Percentiles rank a stretch among this genome's conserved stretches.
phyloP scores from a whole-genome alignment of 1,140 invertebrate genomes.

The Pachyrhynchus sulphureomaculatus region DNA sequence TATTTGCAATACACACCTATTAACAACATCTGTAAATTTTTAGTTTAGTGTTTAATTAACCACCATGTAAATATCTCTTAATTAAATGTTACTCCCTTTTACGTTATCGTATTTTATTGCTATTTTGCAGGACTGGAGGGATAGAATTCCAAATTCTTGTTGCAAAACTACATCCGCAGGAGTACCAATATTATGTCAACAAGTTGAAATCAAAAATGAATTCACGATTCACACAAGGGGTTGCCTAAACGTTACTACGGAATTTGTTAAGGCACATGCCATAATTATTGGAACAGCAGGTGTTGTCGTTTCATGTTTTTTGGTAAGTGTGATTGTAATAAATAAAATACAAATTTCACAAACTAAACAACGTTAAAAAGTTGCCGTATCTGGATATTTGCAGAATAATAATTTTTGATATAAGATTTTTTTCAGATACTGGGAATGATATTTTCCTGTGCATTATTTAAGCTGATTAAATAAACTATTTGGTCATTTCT shows the following conservation, averaged over 20 bases:
- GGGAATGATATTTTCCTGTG: constrained; percentile 72
- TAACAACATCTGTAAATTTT: too few relatives aligned
- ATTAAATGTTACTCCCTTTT: too few relatives aligned
- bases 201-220: constrained; percentile 55
- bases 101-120: too few relatives aligned
- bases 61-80: too few relatives aligned
- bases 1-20: too few relatives aligned
- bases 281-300: constrained; percentile 78
- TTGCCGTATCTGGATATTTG: too few relatives aligned
- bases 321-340: constrained; percentile 71
- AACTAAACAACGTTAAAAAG: too few relatives aligned
- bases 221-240: constrained; percentile 70
- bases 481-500: neutral
- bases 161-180: constrained; percentile 68
- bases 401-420: too few relatives aligned
- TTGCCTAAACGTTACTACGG: constrained; percentile 68
- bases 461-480: constrained; percentile 55
- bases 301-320: constrained; percentile 76
- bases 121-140: constrained; percentile 67
- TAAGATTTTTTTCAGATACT: constrained; percentile 70
- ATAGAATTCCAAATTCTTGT: constrained; percentile 74
- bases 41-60: too few relatives aligned
- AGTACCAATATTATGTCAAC: constrained; percentile 64
- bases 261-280: constrained; percentile 75
- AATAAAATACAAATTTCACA: too few relatives aligned